Conservation (phyloP, 2,797 vertebrate genomes). For the Anguilla marmorata region DNA sequence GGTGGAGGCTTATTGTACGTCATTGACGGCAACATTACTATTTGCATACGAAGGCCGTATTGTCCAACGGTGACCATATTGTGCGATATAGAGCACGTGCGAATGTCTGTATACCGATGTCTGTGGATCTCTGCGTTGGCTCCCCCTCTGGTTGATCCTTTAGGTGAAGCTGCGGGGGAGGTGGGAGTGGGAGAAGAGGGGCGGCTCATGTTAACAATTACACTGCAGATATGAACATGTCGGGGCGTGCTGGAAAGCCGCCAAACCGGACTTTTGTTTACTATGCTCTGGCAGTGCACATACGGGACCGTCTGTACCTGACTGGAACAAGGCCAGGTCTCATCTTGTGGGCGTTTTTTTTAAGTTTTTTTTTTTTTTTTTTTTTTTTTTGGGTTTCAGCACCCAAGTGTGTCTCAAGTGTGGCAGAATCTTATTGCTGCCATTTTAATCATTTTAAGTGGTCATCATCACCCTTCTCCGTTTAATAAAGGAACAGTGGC, state of each 20-base stretch:
- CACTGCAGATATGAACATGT: conserved; percentile 40
- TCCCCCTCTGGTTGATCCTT: background rate
- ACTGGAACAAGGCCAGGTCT: conserved; percentile 28
- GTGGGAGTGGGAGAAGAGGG: conserved; percentile 6
- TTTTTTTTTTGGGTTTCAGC: conserved; percentile 45
- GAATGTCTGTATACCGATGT: background rate
- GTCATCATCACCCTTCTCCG: no score
- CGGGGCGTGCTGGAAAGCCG: conserved; percentile 48
- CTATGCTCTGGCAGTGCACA: conserved; percentile 29
- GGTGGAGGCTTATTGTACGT: conserved; percentile 5
- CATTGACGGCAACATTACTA: background rate
- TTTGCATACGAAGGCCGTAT: background rate
- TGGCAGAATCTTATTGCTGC: conserved; percentile 54
- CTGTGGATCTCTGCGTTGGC: conserved; percentile 40
- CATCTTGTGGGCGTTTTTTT: conserved; percentile 19
- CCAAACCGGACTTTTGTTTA: conserved; percentile 45
- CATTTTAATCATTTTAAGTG: background rate
- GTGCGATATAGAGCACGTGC: background rate
- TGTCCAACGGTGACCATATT: background rate
- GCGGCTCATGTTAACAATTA: conserved; percentile 30
- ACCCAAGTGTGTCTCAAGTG: conserved; percentile 60
- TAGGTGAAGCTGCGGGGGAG: conserved; percentile 1
- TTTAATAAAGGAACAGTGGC: no score
- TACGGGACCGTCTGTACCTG: conserved; percentile 38
- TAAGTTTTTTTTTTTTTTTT: conserved; percentile 42